These are phyloP conservation scores for Epizoanthus rinbou DNA, from an alignment of 92 coral and sea anemone genomes.

Conservation along the genomic window DNA sequence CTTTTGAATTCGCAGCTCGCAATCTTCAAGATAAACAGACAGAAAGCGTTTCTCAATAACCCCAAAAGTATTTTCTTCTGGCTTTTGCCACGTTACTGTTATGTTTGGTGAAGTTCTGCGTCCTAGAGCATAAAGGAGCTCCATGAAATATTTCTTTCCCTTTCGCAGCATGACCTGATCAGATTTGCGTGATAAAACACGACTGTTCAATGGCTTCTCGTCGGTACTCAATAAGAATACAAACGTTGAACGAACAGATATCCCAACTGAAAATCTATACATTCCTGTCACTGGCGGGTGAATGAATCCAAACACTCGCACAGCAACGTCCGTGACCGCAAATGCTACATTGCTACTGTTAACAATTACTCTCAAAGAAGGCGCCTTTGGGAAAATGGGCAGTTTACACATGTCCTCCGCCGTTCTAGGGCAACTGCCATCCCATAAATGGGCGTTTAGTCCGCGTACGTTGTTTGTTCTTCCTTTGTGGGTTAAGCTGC, in stretches of 20 bases:
- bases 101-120: slow-evolving; percentile 36
- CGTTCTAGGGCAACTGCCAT: not conserved
- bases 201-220: not conserved
- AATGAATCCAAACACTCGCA: slow-evolving; percentile 48
- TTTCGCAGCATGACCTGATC: not conserved
- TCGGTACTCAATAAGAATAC: slow-evolving; percentile 19
- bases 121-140: not conserved
- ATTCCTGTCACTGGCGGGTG: slow-evolving; percentile 41
- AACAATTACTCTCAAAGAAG: slow-evolving; percentile 7
- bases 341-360: not conserved
- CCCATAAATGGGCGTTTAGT: slow-evolving; percentile 33
- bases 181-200: not conserved
- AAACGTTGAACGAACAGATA: slow-evolving; percentile 14
- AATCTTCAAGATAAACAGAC: slow-evolving; percentile 9
- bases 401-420: slow-evolving; percentile 14
- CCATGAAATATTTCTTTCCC: slow-evolving; percentile 24
- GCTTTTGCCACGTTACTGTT: slow-evolving; percentile 29
- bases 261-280: slow-evolving; percentile 30
- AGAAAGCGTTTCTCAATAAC: not conserved
- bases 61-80: not conserved
- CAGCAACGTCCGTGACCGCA: slow-evolving; percentile 10
- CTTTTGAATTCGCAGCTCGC: not conserved
- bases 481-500: not conserved
- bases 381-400: slow-evolving; percentile 28
- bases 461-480: not conserved